Conservation (phyloP, 2,888 invertebrate species). For the Drosophila parthenogenetica region DNA sequence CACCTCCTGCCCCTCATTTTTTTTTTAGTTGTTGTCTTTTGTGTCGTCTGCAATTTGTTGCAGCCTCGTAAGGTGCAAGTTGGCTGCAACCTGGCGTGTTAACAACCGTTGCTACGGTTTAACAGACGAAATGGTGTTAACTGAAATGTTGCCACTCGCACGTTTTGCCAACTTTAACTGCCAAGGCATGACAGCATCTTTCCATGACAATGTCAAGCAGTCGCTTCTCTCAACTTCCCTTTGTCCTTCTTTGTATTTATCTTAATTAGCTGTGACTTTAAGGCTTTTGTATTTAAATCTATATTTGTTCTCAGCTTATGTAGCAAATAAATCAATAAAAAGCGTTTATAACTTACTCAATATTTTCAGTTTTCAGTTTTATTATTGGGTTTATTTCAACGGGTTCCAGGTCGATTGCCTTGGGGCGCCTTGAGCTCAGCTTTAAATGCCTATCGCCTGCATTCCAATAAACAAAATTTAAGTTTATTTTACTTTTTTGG, state of each 20-base stretch:
- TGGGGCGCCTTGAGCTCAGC: slow-evolving; percentile 50
- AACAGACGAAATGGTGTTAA: slow-evolving; percentile 64
- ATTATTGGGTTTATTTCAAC: not conserved
- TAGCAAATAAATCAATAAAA: too few species aligned
- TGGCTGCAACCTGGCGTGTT: slow-evolving; percentile 48
- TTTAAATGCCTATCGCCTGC: slow-evolving; percentile 69
- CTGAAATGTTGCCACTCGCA: slow-evolving; percentile 66
- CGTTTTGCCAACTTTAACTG: slow-evolving; percentile 52
- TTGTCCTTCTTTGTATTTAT: slow-evolving; percentile 55
- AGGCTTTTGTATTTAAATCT: slow-evolving; percentile 4
- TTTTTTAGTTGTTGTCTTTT: slow-evolving; percentile 35
- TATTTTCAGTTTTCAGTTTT: not conserved
- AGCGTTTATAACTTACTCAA: not conserved
- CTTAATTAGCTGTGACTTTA: slow-evolving; percentile 62
- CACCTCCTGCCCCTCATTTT: slow-evolving; percentile 3
- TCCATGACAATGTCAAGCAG: slow-evolving; percentile 42
- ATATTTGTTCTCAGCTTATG: not conserved
- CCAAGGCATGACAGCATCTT: slow-evolving; percentile 68
- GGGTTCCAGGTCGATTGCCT: slow-evolving; percentile 26
- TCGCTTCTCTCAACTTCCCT: slow-evolving; percentile 5
- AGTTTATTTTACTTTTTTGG: slow-evolving; percentile 28
- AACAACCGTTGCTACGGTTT: slow-evolving; percentile 77
- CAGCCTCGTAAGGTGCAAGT: slow-evolving; percentile 54
- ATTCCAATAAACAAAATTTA: slow-evolving; percentile 66
- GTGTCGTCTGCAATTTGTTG: slow-evolving; percentile 79